Evolutionary conservation across 2,797 vertebrate species (phyloP), one percentile per base, ranked within the genome.

Genomic region (Hylomyscus alleni): DNA sequence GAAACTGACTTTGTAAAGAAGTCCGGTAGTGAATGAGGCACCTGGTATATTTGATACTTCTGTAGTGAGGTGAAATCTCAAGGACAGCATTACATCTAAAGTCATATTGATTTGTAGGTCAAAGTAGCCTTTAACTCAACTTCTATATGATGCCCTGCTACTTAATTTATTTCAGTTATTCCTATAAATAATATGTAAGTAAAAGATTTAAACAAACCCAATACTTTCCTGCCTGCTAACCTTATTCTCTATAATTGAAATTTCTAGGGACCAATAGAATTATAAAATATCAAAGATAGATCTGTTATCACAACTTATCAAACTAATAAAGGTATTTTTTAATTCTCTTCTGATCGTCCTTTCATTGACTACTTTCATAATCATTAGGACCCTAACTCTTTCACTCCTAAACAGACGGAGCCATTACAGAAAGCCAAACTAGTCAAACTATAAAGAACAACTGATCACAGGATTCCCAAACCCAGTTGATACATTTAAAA

Each of bases 91-190:
- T 93, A 26, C 22, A 56, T 78, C 40, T 77, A 88, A 92, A 77
- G 80, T 82, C 58, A 84, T 58, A 87, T 9, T 96, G 58, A 91
- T 26, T 11, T 6, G 13, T 91, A 93, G 65, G n/a, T 47, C 58
- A 94, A 95, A 81, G 31, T 93, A 88, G 76, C 4, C 37, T 95
- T 92, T 82, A 92, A 26, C 22, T 93, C 89, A 92, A 89, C 89
- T 95, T 93, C 40, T 83, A 69, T 86, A 58, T 34, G 47, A 80
- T 13, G 90, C 47, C 15, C 26, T 81, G 47, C 29, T 95, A 91
- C 47, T 10, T 81, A 91, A 91, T 93, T 89, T 91, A 93, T 93
- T 91, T 87, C 26, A 84, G 58, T 77, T 93, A 90, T 94, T 88
- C 77, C 90, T 60, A 73, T 77, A 77, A 91, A n/a, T 81, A 62